Evolutionary conservation across 2,113 vertebrate species (phyloP).

Genomic region (Semicossyphus pulcher): DNA sequence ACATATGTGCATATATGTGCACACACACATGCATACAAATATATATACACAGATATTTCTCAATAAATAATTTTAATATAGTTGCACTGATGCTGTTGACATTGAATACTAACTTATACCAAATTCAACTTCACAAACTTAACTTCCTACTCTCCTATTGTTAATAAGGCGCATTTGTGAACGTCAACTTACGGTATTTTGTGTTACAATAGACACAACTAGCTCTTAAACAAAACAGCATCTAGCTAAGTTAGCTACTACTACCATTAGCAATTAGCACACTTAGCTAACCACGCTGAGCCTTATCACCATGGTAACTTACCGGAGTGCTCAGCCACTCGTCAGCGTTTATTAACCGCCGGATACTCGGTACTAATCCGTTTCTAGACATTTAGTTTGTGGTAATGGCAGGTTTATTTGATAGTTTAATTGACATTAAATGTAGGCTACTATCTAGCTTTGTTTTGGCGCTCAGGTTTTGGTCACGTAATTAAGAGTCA

Average conservation of each 20-base stretch:
- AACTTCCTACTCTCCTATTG: too few relatives aligned
- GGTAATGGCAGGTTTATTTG: rapidly evolving
- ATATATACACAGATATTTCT: too few relatives aligned
- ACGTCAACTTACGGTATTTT: too few relatives aligned
- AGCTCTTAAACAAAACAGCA: background rate
- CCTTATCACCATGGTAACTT: background rate
- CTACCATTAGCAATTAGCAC: background rate
- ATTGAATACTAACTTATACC: too few relatives aligned
- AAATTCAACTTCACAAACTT: too few relatives aligned
- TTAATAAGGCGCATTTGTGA: too few relatives aligned
- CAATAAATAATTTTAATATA: too few relatives aligned
- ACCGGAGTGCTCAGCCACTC: slow-evolving; percentile 30
- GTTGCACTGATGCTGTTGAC: too few relatives aligned
- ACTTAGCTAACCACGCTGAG: background rate
- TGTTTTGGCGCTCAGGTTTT: background rate
- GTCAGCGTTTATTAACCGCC: slow-evolving; percentile 3
- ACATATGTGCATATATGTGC: too few relatives aligned
- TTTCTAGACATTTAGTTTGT: slow-evolving; percentile 43
- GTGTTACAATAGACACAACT: too few relatives aligned
- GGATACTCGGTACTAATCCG: slow-evolving; percentile 28
- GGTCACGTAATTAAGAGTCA: background rate
- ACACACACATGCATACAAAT: too few relatives aligned
- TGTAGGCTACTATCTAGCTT: background rate
- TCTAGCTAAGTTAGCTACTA: background rate
- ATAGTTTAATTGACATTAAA: background rate